Evolutionary conservation across 2,113 vertebrate species (phyloP), one percentile per base, ranked within the genome.

Genomic region (Mirounga angustirostris): DNA sequence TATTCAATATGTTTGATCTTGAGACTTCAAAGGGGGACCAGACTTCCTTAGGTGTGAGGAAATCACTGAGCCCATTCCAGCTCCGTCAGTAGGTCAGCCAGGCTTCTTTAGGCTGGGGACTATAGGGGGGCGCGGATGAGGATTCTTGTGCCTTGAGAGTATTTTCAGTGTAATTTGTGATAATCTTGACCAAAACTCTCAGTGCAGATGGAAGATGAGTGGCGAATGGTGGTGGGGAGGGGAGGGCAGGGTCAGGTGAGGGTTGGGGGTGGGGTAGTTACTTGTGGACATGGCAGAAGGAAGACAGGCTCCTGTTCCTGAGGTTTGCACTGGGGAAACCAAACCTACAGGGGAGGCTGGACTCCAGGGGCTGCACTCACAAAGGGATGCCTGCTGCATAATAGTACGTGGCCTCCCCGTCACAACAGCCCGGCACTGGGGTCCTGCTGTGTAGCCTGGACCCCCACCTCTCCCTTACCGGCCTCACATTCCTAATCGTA

Each of bases 1-100:
- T 73, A 82, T 58, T 73, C 76, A 58, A 22, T n/a, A n/a, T 81
- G 94, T 93, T 84, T 96, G 16, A 92, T 78, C 93, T 90, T 80
- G 59, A 92, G 69, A 76, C 33, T 87, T 95, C 74, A 71, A 46
- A 63, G 67, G 14, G 58, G 46, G 67, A 92, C 56, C 65, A 78
- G 74, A 46, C n/a, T 91, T 76, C 28, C 33, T 78, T 43, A 12
- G 50, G 54, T 76, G 16, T 1, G 0, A 81, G 19, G 71, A 92
- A 89, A 28, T 52, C 28, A 1, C 61, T 10, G 46, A 33, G 18
- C 24, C 79, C 0, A 3, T 58, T 50, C 36, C 81, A n/a, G n/a
- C 30, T 78, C 58, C 58, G 18, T 28, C 24, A 28, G 24, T 24
- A 22, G 61, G 7, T 59, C 86, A 30, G 8, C 33, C 33, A 21